Base-by-base conservation (phyloP, 1,140 invertebrate genomes). In the Ceratina australensis region DNA sequence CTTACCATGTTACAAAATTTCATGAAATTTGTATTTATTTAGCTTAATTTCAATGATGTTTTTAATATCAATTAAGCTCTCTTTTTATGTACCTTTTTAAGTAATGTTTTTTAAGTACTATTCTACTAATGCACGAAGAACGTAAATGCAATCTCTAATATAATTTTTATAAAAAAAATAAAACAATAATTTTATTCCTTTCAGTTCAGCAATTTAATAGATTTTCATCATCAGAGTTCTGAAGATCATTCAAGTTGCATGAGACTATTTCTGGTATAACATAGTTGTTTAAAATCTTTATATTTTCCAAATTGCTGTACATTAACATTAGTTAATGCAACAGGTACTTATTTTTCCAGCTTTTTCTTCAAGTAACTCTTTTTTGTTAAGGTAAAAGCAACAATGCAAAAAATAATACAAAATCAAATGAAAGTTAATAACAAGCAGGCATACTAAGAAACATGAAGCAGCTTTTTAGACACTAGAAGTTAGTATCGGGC, bases 181-280 rank as follows among this genome's bases (percentile, higher is more conserved):
- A 61, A 50, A 47, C 56, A 49, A 20, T 28, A 28, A 67, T n/a
- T 24, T 68, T 73, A 60, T 84, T 72, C 79, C 79, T 56, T 63
- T 84, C 74, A 75, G 75, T 81, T 81, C 79, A 84, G 83, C 72
- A 81, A 84, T 84, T 81, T 84, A 84, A 73, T 49, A 68, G 16
- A n/a, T n/a, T 28, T 16, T 42, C 7, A 10, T 54, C n/a, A 42
- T 42, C 18, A 28, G 28, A 24, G 33, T 42, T 42, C 33, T 42
- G 33, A 42, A 42, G 33, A 42, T 42, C 33, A 42, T 42, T 10
- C 33, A 10, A 42, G 33, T 42, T 42, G 10, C 33, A 33, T 33
- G 28, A 42, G 33, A 42, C 7, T 42, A 10, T 42, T 42, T 42
- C 33, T 42, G 33, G 33, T 42, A 42, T 42, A 42, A 42, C 8